Evolutionary conservation across 2,113 vertebrate species (phyloP), one percentile per base, ranked within the genome.

Genomic region (Perognathus longimembris): DNA sequence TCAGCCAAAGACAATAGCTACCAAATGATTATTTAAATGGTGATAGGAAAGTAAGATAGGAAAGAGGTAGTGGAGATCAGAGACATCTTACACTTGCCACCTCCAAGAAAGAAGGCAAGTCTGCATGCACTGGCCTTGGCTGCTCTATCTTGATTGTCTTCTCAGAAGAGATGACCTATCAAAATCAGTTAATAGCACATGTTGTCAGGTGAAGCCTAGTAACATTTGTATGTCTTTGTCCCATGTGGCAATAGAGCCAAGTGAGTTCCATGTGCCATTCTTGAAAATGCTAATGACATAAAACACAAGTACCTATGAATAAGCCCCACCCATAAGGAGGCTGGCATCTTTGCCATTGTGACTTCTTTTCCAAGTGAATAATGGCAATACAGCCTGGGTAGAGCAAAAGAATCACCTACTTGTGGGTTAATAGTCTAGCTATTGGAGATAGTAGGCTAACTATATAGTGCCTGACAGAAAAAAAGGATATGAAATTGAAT

Each of bases 211-310:
- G 9, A 69, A 54, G 36, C 7, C 77, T 91, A 70, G 74, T 79
- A 36, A 30, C 14, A 3, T 85, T 84, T 85, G 69, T 45, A 30
- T 91, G 93, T 87, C 15, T 18, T 92, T 92, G 50, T 45, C 6
- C 22, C 14, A n/a, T 17, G 28, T 77, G 59, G 74, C 45, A 73
- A 88, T 81, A 84, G 74, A 89, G 66, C 1, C 57, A 6, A 18
- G 57, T 59, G 45, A 45, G 57, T 59, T 17, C 20, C 57, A 17
- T 59, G 57, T 69, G 14, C 42, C 57, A 89, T 69, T 91, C 36
- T 82, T 78, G 50, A 69, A 78, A 94, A 89, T 66, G 28, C 40
- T 71, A 80, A 80, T 90, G 67, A 77, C 18, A 14, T 54, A 36
- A 84, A 89, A 57, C 0, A 28, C 18, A 88, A 66, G 10, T 66